These are phyloP conservation scores for Ceuthmochares aereus DNA, from an alignment of 2,113 vertebrate genomes.

Conservation along the genomic window DNA sequence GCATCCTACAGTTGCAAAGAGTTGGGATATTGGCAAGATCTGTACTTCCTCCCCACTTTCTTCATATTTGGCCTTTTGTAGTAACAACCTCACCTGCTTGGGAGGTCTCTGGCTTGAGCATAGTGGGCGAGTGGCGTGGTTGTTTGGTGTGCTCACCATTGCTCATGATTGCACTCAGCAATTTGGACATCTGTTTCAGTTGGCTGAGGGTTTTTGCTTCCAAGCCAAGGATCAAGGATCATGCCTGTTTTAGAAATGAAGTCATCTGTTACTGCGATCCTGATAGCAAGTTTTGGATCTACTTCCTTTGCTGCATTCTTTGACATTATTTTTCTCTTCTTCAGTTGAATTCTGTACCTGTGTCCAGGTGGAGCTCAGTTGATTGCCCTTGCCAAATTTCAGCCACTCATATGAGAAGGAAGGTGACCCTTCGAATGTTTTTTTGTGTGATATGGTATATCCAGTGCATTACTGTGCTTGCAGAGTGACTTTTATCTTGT, in stretches of 20 bases:
- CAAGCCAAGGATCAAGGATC: not conserved
- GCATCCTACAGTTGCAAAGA: not conserved
- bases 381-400: not conserved
- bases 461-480: not conserved
- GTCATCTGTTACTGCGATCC: not conserved
- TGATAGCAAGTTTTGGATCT: not conserved
- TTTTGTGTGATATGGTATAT: not conserved
- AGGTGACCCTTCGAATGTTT: not conserved
- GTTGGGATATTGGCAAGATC: fast-evolving
- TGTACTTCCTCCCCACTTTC: not conserved
- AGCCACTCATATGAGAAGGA: not conserved
- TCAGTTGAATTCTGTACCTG: not conserved
- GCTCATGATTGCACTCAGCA: not conserved
- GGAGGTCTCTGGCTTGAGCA: not conserved
- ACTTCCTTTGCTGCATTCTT: not conserved
- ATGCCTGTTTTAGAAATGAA: not conserved
- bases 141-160: fast-evolving
- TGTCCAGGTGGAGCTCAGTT: not conserved
- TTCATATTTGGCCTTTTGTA: not conserved
- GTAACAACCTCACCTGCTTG: not conserved
- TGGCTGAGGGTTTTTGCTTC: not conserved
- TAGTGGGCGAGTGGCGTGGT: fast-evolving
- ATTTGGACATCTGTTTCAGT: not conserved
- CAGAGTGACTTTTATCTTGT: not conserved
- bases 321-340: not conserved